Conservation (phyloP, 1,140 invertebrate genomes). For the Penaeus japonicus region DNA sequence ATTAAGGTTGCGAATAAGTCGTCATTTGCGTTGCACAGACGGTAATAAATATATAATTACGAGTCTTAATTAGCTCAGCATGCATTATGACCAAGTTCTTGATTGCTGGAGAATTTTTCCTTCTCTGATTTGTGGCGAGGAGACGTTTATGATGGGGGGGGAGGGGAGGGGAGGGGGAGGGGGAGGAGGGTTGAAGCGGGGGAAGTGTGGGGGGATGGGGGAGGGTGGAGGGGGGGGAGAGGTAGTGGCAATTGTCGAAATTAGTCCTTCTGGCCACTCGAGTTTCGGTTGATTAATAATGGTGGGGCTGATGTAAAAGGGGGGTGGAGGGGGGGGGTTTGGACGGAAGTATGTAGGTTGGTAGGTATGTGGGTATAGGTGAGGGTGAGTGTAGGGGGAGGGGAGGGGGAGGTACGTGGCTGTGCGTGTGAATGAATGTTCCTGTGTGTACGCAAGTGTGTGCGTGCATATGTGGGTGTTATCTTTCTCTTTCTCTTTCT, state of each 20-base stretch:
- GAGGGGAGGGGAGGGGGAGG: background rate
- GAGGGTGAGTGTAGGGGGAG: no score
- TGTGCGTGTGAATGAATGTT: background rate
- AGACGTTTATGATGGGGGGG: background rate
- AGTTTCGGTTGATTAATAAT: no score
- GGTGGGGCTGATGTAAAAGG: no score
- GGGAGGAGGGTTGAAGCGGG: background rate
- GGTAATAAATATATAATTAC: constrained; percentile 50
- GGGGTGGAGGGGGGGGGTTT: no score
- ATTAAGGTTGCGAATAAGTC: constrained; percentile 47
- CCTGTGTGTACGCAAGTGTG: background rate
- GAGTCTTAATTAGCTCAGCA: constrained; percentile 46
- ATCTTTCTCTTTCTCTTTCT: no score
- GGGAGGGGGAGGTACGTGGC: background rate
- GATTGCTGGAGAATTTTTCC: constrained; percentile 25
- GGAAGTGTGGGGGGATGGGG: background rate
- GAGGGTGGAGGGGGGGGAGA: background rate
- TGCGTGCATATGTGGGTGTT: background rate
- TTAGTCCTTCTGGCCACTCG: no score
- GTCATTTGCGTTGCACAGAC: constrained; percentile 48
- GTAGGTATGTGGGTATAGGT: background rate
- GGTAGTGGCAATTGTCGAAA: background rate
- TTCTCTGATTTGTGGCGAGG: background rate
- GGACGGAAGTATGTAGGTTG: no score
- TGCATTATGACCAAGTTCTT: constrained; percentile 49